Evolutionary conservation across 2,113 vertebrate genomes (phyloP), one percentile per base, ranked within the genome.

Genomic region (Agapornis roseicollis): DNA sequence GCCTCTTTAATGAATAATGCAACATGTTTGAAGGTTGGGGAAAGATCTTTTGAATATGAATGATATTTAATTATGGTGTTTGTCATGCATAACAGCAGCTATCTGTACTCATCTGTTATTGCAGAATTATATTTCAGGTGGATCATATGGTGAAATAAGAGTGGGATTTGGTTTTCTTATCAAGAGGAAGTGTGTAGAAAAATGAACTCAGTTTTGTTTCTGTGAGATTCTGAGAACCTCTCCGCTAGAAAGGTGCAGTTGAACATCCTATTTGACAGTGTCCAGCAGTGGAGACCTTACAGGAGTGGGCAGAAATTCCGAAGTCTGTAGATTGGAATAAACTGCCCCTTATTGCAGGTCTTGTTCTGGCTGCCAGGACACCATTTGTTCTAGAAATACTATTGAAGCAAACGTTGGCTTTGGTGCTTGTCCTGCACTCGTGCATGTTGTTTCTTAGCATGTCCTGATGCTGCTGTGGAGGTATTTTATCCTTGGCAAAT

Each of bases 401-500:
- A 8, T 29, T 47, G 66, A 70, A 65, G 41, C 25, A 31, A n/a
- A 10, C 25, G 7, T 22, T 80, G 73, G 20, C 41, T 58, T 80
- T 11, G 4, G 58, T 49, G 20, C 35, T 73, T 53, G 25, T 55
- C 11, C 7, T 29, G 18, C 9, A 4, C 52, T 90, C 80, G 24
- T 37, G 35, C 4, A 2, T 28, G 12, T 72, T 64, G 49, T 39
- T 49, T 88, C 53, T 56, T 18, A 33, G 22, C 1, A 1, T 47
- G 37, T 80, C 27, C 72, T 60, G 53, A 58, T 83, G 64, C n/a
- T 71, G 10, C 55, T 89, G 12, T 80, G 52, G 11, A 84, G 69
- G 49, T 73, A 35, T 78, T 93, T 96, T 86, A 55, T 90, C 69
- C 68, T 74, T 90, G 53, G 55, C 46, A 84, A 92, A 77, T 55